Evolutionary conservation across 30 jellyfish, hydroid and myxozoan genomes (phyloP).

Genomic region (Hydractinia echinata): DNA sequence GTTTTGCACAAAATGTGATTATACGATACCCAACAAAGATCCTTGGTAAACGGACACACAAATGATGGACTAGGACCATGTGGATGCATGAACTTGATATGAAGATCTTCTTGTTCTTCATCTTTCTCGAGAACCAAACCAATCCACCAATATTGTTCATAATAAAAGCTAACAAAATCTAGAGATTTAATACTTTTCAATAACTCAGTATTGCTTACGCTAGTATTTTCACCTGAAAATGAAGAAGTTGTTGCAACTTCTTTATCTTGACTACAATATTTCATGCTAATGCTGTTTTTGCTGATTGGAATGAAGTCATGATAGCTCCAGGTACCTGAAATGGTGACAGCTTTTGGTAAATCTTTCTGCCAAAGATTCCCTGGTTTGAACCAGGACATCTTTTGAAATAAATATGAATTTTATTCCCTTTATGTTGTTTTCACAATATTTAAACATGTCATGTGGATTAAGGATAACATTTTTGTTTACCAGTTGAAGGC

Average conservation of each 20-base stretch:
- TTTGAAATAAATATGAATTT: conserved; percentile 31
- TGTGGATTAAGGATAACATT: conserved; percentile 41
- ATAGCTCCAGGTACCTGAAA: conserved; percentile 38
- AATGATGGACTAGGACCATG: background rate
- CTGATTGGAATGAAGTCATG: too few relatives aligned
- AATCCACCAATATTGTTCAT: conserved; percentile 30
- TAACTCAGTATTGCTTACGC: background rate
- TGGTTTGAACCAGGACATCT: conserved; percentile 30
- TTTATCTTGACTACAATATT: too few relatives aligned
- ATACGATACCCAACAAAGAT: background rate
- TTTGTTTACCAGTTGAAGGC: conserved; percentile 37
- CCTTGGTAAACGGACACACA: conserved; percentile 14
- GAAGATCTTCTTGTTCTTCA: conserved; percentile 3
- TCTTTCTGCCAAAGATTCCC: conserved; percentile 22
- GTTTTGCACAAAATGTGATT: background rate
- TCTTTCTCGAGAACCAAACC: conserved; percentile 34
- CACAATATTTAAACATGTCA: conserved; percentile 35
- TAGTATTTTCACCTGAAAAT: background rate
- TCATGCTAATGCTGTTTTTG: too few relatives aligned
- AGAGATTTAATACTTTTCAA: conserved; percentile 1
- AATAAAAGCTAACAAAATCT: conserved; percentile 4
- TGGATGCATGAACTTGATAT: conserved; percentile 41
- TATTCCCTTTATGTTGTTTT: conserved; percentile 40
- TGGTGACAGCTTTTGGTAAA: conserved; percentile 41
- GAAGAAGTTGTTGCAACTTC: background rate